These are phyloP conservation scores for Aurelia coerulea DNA, from an alignment of 30 jellyfish, hydroid and myxozoan genomes.

Conservation along the genomic window DNA sequence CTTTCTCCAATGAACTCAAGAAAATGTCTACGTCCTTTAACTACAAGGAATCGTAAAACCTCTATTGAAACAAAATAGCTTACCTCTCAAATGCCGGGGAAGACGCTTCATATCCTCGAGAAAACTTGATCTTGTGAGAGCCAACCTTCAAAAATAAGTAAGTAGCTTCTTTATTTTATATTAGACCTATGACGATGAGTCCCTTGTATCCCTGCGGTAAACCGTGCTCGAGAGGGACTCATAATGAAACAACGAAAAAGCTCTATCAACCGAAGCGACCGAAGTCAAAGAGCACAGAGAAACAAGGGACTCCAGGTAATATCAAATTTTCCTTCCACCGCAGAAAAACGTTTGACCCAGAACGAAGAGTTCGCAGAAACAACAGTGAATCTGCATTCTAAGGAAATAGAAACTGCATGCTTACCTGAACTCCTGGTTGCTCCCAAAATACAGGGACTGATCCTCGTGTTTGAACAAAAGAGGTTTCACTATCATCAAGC, in stretches of 20 bases:
- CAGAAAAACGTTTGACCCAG: too few relatives aligned
- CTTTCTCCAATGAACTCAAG: too few relatives aligned
- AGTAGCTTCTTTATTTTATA: neutral
- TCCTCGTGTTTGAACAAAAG: conserved; percentile 95
- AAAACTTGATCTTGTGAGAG: conserved; percentile 79
- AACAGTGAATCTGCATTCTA: too few relatives aligned
- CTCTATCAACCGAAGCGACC: too few relatives aligned
- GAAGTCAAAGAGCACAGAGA: too few relatives aligned
- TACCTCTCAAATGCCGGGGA: conserved; percentile 96
- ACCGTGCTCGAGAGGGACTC: too few relatives aligned
- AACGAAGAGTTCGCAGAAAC: too few relatives aligned
- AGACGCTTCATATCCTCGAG: conserved; percentile 97
- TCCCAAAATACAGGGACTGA: conserved; percentile 99
- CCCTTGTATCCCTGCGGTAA: too few relatives aligned
- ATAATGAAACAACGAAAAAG: too few relatives aligned
- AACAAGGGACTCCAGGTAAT: too few relatives aligned
- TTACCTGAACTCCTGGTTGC: conserved; percentile 98
- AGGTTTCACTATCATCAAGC: conserved; percentile 68
- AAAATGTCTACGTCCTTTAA: too few relatives aligned
- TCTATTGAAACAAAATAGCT: neutral
- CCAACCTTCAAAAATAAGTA: conserved; percentile 79
- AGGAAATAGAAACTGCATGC: neutral
- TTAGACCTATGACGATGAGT: neutral
- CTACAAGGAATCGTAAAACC: neutral
- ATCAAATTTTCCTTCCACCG: too few relatives aligned